These are phyloP conservation scores for Rutilus rutilus DNA, from an alignment of 2,113 vertebrate species.

Conservation along the genomic window DNA sequence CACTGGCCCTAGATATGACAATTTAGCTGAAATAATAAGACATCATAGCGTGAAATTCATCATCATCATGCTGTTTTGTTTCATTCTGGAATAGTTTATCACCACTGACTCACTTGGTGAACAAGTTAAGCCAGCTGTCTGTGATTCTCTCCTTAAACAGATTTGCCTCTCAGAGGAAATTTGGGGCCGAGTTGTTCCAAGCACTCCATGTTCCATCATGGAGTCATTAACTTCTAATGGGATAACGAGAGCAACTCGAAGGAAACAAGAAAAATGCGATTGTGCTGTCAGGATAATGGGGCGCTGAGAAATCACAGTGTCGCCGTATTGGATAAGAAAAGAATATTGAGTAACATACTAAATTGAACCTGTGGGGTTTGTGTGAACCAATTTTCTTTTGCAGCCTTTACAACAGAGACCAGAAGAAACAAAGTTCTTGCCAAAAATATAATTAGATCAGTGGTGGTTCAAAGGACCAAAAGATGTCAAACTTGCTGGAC, in stretches of 20 bases:
- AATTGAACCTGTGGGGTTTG: constrained; percentile 12
- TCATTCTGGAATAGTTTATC: background rate
- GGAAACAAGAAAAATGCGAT: constrained; percentile 47
- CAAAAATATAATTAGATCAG: background rate
- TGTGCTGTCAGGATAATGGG: constrained; percentile 44
- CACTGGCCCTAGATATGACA: background rate
- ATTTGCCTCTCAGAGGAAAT: constrained; percentile 19
- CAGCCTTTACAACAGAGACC: background rate
- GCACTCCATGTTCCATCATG: constrained; percentile 40
- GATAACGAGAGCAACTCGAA: constrained; percentile 49
- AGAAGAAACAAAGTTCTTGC: background rate
- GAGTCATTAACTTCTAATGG: constrained; percentile 46
- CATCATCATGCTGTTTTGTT: constrained; percentile 25
- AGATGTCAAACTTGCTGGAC: background rate
- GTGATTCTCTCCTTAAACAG: constrained; percentile 7
- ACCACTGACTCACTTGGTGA: background rate
- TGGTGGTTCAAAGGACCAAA: background rate
- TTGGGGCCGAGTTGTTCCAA: background rate
- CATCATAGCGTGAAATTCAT: constrained; percentile 2
- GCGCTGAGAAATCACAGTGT: constrained; percentile 37
- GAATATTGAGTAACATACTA: constrained; percentile 16
- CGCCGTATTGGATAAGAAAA: constrained; percentile 50
- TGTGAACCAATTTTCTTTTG: constrained; percentile 6
- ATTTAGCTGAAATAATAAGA: background rate
- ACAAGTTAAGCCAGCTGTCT: constrained; percentile 19